Base-by-base conservation (phyloP, 30 jellyfish, hydroid and myxozoan species). In the Aurelia aurita complex sp. Pacific region DNA sequence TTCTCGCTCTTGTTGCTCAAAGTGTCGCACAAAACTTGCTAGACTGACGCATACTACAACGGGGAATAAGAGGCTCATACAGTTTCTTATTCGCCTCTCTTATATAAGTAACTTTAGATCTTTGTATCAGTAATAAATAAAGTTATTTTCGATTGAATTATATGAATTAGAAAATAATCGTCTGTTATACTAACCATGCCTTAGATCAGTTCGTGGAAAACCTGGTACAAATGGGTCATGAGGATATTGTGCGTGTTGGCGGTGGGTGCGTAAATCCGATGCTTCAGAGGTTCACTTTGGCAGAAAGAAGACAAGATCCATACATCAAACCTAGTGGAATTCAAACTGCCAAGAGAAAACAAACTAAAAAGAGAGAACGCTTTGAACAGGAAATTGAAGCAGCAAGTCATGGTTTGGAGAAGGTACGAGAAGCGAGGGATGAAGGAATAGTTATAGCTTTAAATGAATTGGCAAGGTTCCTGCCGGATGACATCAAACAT, bases 151-250 rank as follows among this genome's bases (percentile, higher is more conserved):
- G n/a, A n/a, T n/a, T n/a, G n/a, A n/a, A n/a, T n/a, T n/a, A n/a
- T n/a, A n/a, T n/a, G n/a, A n/a, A n/a, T n/a, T n/a, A n/a, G n/a
- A 73, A 85, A 88, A 64, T 91, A 77, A 54, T 91, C 43, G 96
- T 91, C 11, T 91, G 96, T 50, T 82, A 57, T 74, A 91, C 98
- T 11, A 91, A 91, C 64, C 96, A 86, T 67, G 98, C 98, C 18
- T 80, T 91, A 4, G 98, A 91, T 81, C 94, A 86, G 80, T 91
- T 85, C 69, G 35, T 86, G 68, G 80, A 79, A 52, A 92, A 92
- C 0, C 60, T 90, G 73, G 3, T 91, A 19, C 65, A 67, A 35
- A 54, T 77, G 85, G 92, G 92, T n/a, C 96, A 91, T 74, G 52
- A 40, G 32, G 69, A 67, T 14, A 67, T 91, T 18, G 65, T 91